A percentile compares a stretch with the other conserved stretches of the same genome.
Conservation (phyloP, 2,797 vertebrate genomes). For the Chromis chromis region DNA sequence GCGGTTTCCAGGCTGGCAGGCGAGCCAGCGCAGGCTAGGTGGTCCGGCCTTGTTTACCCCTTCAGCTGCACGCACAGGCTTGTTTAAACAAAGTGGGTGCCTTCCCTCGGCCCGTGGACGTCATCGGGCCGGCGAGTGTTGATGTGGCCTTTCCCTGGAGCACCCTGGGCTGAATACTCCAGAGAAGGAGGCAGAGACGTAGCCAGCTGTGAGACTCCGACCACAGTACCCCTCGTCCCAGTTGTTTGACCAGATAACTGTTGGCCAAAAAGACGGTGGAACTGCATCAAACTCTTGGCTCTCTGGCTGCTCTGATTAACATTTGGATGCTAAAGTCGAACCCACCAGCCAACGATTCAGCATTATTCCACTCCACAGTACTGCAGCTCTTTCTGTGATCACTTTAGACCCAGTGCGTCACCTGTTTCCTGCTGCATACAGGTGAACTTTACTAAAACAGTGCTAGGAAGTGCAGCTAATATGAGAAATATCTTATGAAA, state of each 20-base stretch:
- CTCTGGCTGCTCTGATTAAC: constrained; percentile 37
- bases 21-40: constrained; percentile 75
- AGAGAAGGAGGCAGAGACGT: constrained; percentile 46
- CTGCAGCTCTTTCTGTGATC: constrained; percentile 40
- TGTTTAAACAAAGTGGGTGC: constrained; percentile 83
- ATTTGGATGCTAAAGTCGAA: constrained; percentile 40
- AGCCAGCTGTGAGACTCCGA: constrained; percentile 62
- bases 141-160: constrained; percentile 73
- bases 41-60: constrained; percentile 84
- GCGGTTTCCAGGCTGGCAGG: constrained; percentile 56
- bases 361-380: constrained; percentile 35
- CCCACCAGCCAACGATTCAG: constrained; percentile 52
- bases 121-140: constrained; percentile 71
- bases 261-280: constrained; percentile 50
- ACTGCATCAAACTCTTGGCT: constrained; percentile 48
- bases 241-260: constrained; percentile 67
- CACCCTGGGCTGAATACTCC: constrained; percentile 54
- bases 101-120: constrained; percentile 73
- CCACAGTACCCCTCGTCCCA: constrained; percentile 43
- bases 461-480: neutral
- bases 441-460: constrained; percentile 26
- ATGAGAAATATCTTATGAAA: neutral
- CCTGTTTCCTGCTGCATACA: constrained; percentile 50
- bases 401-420: constrained; percentile 39
- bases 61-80: constrained; percentile 64